phyloP scores from a whole-genome alignment of 2,888 invertebrate species.

The Drosophila atripex region DNA sequence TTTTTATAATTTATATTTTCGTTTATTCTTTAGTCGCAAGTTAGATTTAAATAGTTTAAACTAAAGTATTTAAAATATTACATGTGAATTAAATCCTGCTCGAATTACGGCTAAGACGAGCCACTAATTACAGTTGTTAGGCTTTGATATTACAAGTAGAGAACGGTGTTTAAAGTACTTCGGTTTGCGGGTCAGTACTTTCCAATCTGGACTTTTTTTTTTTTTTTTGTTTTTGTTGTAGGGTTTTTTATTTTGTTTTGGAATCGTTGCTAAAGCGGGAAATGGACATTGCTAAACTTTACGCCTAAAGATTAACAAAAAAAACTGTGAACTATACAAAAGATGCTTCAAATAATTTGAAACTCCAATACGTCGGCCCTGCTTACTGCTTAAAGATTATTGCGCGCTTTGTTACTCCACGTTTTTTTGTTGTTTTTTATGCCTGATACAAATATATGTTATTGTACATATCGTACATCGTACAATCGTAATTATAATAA shows the following conservation, averaged over 20 bases:
- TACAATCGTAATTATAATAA: conserved; percentile 64
- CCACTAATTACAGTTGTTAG: conserved; percentile 53
- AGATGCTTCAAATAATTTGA: conserved; percentile 22
- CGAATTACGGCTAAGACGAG: conserved; percentile 39
- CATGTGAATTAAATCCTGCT: conserved; percentile 54
- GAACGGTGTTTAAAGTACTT: conserved; percentile 48
- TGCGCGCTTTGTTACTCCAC: conserved; percentile 69
- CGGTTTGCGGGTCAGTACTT: conserved; percentile 40
- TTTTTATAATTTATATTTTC: conserved; percentile 50
- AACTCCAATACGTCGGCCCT: conserved; percentile 23
- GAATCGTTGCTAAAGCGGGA: conserved; percentile 26
- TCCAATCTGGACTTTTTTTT: conserved; percentile 8
- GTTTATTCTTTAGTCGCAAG: conserved; percentile 56
- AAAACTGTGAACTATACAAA: conserved; percentile 50
- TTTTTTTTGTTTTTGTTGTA: conserved; percentile 3
- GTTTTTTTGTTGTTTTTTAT: conserved; percentile 3
- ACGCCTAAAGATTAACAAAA: conserved; percentile 51
- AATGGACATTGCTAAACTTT: conserved; percentile 50
- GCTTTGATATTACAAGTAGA: conserved; percentile 50
- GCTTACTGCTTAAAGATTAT: conserved; percentile 69
- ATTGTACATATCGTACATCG: conserved; percentile 40
- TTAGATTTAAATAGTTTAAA: conserved; percentile 61
- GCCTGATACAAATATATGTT: conserved; percentile 47
- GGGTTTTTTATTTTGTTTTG: conserved; percentile 2
- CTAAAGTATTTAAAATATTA: conserved; percentile 66